Conservation (phyloP, 2,797 vertebrate genomes). For the Pteropus rufus region DNA sequence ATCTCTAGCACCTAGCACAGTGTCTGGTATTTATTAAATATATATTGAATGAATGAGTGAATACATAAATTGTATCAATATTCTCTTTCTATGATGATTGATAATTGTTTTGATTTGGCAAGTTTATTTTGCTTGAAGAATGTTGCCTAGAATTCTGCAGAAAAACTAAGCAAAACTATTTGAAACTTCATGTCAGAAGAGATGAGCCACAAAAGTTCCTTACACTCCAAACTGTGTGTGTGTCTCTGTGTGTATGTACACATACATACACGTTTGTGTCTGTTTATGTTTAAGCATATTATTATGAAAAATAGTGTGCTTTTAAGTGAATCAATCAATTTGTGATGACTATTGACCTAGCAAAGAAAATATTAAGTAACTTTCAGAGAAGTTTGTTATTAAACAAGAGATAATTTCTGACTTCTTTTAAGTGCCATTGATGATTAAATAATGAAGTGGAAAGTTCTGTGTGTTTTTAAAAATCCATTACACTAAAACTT, state of each 20-base stretch:
- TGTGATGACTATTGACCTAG: neutral
- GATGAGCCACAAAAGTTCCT: neutral
- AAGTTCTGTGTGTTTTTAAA: neutral
- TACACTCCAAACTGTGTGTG: neutral
- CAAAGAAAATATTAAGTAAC: neutral
- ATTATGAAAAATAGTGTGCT: neutral
- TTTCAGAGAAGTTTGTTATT: neutral
- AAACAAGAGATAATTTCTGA: neutral
- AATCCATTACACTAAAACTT: slow-evolving; percentile 3
- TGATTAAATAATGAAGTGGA: neutral
- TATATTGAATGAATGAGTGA: neutral
- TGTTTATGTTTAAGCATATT: neutral
- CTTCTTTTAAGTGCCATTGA: slow-evolving; percentile 9
- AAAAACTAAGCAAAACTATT: neutral
- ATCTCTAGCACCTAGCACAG: neutral
- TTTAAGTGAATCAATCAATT: neutral
- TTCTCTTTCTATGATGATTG: neutral
- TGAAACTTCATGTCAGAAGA: slow-evolving; percentile 20
- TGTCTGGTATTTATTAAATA: slow-evolving; percentile 11
- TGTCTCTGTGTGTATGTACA: neutral
- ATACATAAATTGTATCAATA: neutral
- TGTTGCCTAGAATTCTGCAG: neutral
- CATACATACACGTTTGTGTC: neutral
- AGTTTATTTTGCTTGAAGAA: slow-evolving; percentile 28
- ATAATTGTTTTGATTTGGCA: slow-evolving; percentile 31